A percentile compares a stretch with the other conserved stretches of the same genome.
phyloP scores from a whole-genome alignment of 2,113 vertebrate species.

The Odocoileus virginianus region DNA sequence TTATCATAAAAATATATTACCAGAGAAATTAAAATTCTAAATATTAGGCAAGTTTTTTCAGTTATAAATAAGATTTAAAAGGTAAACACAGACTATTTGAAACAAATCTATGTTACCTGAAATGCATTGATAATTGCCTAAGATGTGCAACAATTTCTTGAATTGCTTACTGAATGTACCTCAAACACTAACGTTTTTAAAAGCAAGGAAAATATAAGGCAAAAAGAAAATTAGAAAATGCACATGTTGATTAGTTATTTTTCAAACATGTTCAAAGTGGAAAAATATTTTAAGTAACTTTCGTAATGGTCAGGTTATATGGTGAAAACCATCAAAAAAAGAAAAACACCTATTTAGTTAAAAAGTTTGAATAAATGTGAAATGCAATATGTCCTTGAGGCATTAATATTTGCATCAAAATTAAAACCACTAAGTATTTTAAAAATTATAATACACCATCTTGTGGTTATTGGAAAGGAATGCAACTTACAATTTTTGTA shows the following conservation, averaged over 20 bases:
- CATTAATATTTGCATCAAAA: constrained; percentile 34
- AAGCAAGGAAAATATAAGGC: constrained; percentile 46
- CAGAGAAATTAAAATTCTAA: neutral
- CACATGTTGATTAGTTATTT: constrained; percentile 76
- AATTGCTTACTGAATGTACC: constrained; percentile 53
- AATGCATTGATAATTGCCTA: constrained; percentile 46
- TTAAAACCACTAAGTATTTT: constrained; percentile 35
- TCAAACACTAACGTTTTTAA: constrained; percentile 52
- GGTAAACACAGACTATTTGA: neutral
- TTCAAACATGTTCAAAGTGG: constrained; percentile 77
- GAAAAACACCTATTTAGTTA: neutral
- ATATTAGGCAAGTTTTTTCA: neutral
- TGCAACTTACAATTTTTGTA: constrained; percentile 16
- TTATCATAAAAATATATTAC: neutral
- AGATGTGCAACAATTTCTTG: constrained; percentile 42
- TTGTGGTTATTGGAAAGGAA: constrained; percentile 63
- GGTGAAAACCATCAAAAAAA: constrained; percentile 47
- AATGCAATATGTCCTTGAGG: neutral
- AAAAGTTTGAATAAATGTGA: constrained; percentile 15
- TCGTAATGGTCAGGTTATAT: constrained; percentile 57
- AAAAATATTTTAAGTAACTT: constrained; percentile 74
- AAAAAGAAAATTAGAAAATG: constrained; percentile 84
- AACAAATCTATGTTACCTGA: neutral
- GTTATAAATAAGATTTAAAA: neutral
- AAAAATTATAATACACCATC: constrained; percentile 66